Conservation (phyloP, 2,888 invertebrate genomes). For the Spilarctia lutea region DNA sequence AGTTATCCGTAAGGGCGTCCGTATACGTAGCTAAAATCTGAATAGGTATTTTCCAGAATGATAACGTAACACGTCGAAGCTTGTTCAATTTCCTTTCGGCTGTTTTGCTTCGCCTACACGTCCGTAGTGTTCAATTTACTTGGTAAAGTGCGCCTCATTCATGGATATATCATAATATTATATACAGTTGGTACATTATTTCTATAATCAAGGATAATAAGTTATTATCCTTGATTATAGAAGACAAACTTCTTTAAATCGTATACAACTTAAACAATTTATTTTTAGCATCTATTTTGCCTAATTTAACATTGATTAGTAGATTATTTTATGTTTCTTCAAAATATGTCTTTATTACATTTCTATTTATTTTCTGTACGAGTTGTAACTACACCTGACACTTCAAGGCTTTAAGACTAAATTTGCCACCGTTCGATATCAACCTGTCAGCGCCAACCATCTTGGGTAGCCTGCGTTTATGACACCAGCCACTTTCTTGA, state of each 20-base stretch:
- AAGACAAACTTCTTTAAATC: neutral
- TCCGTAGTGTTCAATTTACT: neutral
- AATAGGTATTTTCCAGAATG: slow-evolving; percentile 4
- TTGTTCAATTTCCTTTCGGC: slow-evolving; percentile 41
- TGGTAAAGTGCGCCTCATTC: neutral
- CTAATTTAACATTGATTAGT: neutral
- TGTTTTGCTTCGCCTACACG: slow-evolving; percentile 14
- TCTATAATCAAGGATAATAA: no score
- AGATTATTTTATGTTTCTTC: neutral
- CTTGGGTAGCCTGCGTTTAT: no score
- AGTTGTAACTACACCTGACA: neutral
- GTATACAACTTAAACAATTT: neutral
- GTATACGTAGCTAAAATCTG: neutral
- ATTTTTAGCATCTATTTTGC: neutral
- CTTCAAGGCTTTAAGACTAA: neutral
- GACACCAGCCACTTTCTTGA: no score
- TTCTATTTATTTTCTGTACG: neutral
- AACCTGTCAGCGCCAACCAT: no score
- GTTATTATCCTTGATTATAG: no score
- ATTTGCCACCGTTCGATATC: no score
- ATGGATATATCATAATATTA: neutral
- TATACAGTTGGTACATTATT: neutral
- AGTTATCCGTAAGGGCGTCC: neutral
- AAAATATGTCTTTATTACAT: neutral
- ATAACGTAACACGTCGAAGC: slow-evolving; percentile 11